Evolutionary conservation across 92 coral and sea anemone species (phyloP).

Genomic region (Muricea muricata): DNA sequence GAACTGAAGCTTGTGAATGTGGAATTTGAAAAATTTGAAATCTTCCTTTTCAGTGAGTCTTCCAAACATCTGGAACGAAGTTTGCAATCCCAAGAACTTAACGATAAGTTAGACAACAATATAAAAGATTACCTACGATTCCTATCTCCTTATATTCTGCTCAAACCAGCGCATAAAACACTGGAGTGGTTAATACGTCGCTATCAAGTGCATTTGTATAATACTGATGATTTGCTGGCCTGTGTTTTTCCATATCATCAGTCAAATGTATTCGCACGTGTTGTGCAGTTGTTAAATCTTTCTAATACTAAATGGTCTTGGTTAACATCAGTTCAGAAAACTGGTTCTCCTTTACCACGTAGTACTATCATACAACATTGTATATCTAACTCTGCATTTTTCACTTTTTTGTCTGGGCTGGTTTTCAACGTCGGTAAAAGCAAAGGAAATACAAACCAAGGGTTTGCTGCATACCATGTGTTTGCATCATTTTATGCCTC

Average conservation of each 20-base stretch:
- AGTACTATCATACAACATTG: conserved; percentile 86
- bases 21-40: conserved; percentile 68
- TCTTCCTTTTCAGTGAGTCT: conserved; percentile 77
- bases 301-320: conserved; percentile 84
- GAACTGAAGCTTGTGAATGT: conserved; percentile 82
- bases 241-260: conserved; percentile 93
- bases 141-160: conserved; percentile 87
- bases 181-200: conserved; percentile 97
- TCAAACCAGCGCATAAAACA: conserved; percentile 94
- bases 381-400: conserved; percentile 72
- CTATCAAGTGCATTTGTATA: conserved; percentile 76
- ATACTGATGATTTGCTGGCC: conserved; percentile 74
- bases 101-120: conserved; percentile 77
- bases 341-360: conserved; percentile 85
- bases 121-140: conserved; percentile 74
- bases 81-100: conserved; percentile 78
- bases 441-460: conserved; percentile 50
- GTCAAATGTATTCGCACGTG: conserved; percentile 88
- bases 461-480: conserved; percentile 67
- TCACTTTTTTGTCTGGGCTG: conserved; percentile 78
- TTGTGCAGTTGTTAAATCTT: conserved; percentile 81
- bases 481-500: conserved; percentile 91
- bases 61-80: conserved; percentile 84
- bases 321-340: conserved; percentile 82
- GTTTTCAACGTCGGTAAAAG: conserved; percentile 61